Evolutionary conservation across 2,888 invertebrate genomes (phyloP).

Genomic region (Blomia tropicalis): DNA sequence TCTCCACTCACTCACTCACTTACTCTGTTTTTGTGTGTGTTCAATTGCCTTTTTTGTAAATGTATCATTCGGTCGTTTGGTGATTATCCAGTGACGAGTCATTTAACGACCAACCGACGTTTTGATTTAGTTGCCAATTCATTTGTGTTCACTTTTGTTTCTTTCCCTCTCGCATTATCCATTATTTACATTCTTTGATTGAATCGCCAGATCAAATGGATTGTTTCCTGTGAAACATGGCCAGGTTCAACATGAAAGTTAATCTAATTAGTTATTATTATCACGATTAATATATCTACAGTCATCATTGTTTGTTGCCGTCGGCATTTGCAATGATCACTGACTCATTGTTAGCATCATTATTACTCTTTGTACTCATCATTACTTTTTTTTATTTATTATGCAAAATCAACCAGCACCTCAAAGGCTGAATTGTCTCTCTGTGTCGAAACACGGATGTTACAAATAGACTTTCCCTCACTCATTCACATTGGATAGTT

Average conservation of each 20-base stretch:
- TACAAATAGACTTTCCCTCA: too few relatives aligned
- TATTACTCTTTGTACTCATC: neutral
- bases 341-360: neutral
- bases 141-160: neutral
- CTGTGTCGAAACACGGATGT: neutral
- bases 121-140: neutral
- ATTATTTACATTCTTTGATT: neutral
- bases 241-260: neutral
- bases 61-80: constrained; percentile 5
- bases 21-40: neutral
- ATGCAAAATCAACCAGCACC: too few relatives aligned
- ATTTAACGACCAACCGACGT: neutral
- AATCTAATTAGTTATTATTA: constrained; percentile 7
- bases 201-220: neutral
- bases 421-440: neutral
- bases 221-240: constrained; percentile 7
- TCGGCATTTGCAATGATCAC: neutral
- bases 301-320: too few relatives aligned
- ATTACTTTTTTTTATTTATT: neutral
- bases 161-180: neutral
- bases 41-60: neutral
- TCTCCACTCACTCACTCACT: too few relatives aligned
- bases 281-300: too few relatives aligned
- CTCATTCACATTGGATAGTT: too few relatives aligned
- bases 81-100: neutral